phyloP scores from a whole-genome alignment of 2,113 vertebrate species.

The Laticauda colubrina region DNA sequence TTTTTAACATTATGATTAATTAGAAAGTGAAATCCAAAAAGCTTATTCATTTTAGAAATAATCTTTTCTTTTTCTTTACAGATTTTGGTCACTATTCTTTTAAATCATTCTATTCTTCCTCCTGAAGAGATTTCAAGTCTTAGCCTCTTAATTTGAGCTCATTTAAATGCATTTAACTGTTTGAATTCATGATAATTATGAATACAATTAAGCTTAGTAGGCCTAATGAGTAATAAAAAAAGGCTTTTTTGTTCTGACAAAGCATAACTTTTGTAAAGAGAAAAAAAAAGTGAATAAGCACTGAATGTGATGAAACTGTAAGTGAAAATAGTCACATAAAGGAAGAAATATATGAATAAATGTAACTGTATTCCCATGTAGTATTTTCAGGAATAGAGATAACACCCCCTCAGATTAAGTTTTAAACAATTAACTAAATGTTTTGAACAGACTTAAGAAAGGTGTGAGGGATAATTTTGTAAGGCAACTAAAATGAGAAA shows the following conservation, averaged over 20 bases:
- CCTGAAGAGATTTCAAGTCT: constrained; percentile 63
- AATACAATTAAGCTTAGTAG: constrained; percentile 61
- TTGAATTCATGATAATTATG: constrained; percentile 63
- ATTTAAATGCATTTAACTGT: constrained; percentile 66
- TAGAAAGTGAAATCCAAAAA: constrained; percentile 53
- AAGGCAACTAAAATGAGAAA: neutral
- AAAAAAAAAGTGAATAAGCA: constrained; percentile 45
- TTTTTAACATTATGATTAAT: constrained; percentile 56
- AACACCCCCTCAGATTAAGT: neutral
- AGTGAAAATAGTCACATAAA: neutral
- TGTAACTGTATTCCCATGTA: neutral
- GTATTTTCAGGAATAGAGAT: neutral
- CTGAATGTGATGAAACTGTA: neutral
- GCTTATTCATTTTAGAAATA: constrained; percentile 48
- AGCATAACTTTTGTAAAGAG: constrained; percentile 1
- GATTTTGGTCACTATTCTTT: constrained; percentile 54
- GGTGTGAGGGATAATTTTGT: neutral
- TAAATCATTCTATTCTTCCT: constrained; percentile 41
- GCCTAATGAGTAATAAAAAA: constrained; percentile 42
- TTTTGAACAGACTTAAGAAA: neutral
- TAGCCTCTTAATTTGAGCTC: constrained; percentile 64
- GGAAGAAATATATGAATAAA: neutral
- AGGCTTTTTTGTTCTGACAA: constrained; percentile 57
- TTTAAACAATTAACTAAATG: neutral
- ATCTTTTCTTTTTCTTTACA: constrained; percentile 53